These are phyloP conservation scores for Arctopsyche grandis DNA, from an alignment of 1,140 invertebrate species.

Conservation along the genomic window DNA sequence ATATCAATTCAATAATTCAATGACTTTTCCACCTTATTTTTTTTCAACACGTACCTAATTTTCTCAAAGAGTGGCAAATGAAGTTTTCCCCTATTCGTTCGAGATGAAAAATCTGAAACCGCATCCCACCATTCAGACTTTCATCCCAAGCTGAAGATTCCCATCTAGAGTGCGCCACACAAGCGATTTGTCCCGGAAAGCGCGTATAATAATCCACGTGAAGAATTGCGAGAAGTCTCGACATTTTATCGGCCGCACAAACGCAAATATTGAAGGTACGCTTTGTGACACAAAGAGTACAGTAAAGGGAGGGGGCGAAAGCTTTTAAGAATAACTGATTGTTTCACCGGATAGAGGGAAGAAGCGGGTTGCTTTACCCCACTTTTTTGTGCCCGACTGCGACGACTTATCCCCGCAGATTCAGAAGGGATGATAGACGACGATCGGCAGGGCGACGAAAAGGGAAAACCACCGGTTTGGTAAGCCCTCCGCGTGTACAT, in stretches of 20 bases:
- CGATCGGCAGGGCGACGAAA: constrained; percentile 34
- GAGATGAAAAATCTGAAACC: constrained; percentile 2
- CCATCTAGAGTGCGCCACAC: not conserved
- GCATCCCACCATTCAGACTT: not conserved
- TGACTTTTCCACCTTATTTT: too few relatives aligned
- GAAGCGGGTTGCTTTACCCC: not conserved
- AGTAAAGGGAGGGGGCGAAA: not conserved
- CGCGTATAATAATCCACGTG: constrained; percentile 32
- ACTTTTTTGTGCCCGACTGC: not conserved
- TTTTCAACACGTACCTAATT: too few relatives aligned
- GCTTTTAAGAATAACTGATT: constrained; percentile 32
- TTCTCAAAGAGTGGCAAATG: too few relatives aligned
- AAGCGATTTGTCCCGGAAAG: constrained; percentile 23
- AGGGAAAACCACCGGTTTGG: constrained; percentile 20
- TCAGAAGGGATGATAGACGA: constrained; percentile 21
- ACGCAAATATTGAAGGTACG: constrained; percentile 28
- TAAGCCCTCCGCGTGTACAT: constrained; percentile 39
- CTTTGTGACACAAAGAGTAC: not conserved
- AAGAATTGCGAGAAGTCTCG: constrained; percentile 2
- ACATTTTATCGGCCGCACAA: constrained; percentile 12
- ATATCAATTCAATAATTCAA: too few relatives aligned
- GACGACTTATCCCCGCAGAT: not conserved
- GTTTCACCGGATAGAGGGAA: constrained; percentile 1
- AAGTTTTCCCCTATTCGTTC: not conserved
- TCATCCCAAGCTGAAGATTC: not conserved